Evolutionary conservation across 1,140 invertebrate species (phyloP), one percentile per base, ranked within the genome.

Genomic region (Tetraneura akinire): DNA sequence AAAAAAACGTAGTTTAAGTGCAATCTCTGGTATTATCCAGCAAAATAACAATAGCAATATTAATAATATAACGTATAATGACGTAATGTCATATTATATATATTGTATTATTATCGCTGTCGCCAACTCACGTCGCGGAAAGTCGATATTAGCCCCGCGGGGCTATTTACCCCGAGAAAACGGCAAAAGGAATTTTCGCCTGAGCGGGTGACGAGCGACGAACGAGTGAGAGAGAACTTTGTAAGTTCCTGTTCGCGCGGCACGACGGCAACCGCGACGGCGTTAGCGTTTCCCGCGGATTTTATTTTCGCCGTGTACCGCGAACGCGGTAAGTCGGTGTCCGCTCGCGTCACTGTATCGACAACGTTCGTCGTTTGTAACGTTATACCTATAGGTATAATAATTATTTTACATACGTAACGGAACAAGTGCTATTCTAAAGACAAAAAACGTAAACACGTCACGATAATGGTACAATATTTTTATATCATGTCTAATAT

Each of bases 221-320:
- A 47, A 11, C 10, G 45, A 1, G 9, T 10, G 45, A 13, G 45
- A 14, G 45, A 14, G 10, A 14, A 4, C 3, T 51, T 51, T n/a
- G 64, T 42, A 68, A 68, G 64, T 32, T 68, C 64, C 37, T 45
- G 32, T 37, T 37, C 32, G 32, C 32, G 32, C 32, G 32, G 3
- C 3, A 37, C 32, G 32, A 4, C 8, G 32, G 32, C 32, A 37
- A n/a, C 32, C 62, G 9, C 18, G 32, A n/a, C 51, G 6, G n/a
- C 32, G 62, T 37, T 21, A 64, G 62, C 32, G 62, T 64, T 64
- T 64, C 62, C 62, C 62, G 62, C 62, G 62, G 62, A 37, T 68
- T 68, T 68, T 11, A 10, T 42, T 16, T 68, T 16, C n/a, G n/a
- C 14, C 60, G n/a, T 1, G 49, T 14, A 18, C 49, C 14, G 14